phyloP scores from a whole-genome alignment of 2,797 vertebrate genomes.

The Gephyroberyx darwinii region DNA sequence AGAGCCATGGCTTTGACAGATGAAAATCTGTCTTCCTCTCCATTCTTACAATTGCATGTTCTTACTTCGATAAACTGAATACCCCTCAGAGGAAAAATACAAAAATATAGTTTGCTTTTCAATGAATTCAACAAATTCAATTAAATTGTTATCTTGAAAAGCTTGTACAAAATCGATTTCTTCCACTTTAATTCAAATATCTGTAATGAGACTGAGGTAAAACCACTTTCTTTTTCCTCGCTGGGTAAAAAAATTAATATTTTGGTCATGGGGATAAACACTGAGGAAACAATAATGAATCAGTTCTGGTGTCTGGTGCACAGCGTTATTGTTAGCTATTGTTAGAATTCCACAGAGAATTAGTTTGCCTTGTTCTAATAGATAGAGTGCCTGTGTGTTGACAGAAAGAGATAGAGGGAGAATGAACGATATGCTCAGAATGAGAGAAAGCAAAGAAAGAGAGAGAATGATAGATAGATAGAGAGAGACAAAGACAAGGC shows the following conservation, averaged over 20 bases:
- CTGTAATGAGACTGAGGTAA: slow-evolving; percentile 7
- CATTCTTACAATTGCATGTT: neutral
- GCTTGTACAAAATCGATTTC: slow-evolving; percentile 6
- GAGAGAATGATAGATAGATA: slow-evolving; percentile 6
- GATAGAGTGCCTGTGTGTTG: slow-evolving; percentile 32
- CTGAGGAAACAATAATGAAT: slow-evolving; percentile 34
- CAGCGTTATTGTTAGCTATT: slow-evolving; percentile 40
- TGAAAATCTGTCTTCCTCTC: neutral
- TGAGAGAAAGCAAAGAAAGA: slow-evolving; percentile 6
- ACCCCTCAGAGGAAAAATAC: neutral
- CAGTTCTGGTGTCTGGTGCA: slow-evolving; percentile 48
- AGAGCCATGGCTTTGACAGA: neutral
- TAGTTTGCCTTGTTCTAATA: slow-evolving; percentile 43
- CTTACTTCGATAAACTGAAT: too few relatives aligned
- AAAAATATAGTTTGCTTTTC: neutral
- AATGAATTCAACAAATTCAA: neutral
- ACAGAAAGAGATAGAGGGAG: slow-evolving; percentile 38
- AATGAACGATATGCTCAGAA: slow-evolving; percentile 47
- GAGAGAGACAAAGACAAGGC: slow-evolving; percentile 31
- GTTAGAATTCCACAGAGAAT: slow-evolving; percentile 23
- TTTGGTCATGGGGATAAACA: slow-evolving; percentile 35
- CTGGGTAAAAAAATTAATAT: slow-evolving; percentile 34
- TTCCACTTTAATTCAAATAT: slow-evolving; percentile 8
- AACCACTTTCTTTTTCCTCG: slow-evolving; percentile 10
- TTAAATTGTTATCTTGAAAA: neutral